Evolutionary conservation across 2,113 vertebrate genomes (phyloP).

Genomic region (Cichladusa arquata): DNA sequence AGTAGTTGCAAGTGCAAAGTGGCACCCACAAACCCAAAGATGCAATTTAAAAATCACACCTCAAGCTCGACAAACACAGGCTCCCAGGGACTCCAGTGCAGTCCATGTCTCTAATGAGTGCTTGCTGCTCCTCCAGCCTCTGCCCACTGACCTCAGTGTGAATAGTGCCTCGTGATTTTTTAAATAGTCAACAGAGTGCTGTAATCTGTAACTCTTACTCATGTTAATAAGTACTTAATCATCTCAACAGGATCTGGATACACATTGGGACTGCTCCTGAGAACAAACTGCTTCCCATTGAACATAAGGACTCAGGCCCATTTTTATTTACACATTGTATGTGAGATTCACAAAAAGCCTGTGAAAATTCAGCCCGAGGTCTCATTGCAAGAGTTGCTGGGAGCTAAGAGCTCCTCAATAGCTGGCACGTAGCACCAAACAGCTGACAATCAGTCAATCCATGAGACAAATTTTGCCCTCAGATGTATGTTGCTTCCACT

Average conservation of each 20-base stretch:
- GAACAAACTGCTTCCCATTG: constrained; percentile 22
- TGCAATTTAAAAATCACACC: constrained; percentile 10
- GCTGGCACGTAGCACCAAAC: neutral
- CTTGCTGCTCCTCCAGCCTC: neutral
- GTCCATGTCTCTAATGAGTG: neutral
- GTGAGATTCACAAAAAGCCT: constrained; percentile 23
- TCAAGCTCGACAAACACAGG: neutral
- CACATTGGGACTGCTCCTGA: neutral
- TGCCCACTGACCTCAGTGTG: neutral
- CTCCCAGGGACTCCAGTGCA: neutral
- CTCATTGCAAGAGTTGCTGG: neutral
- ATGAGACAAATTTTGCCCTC: neutral
- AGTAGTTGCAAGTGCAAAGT: neutral
- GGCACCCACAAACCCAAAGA: neutral
- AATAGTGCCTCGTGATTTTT: neutral
- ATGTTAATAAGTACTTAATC: constrained; percentile 35
- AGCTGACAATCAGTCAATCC: constrained; percentile 1
- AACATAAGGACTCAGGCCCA: neutral
- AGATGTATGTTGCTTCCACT: neutral
- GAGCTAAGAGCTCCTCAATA: neutral
- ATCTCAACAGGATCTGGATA: constrained; percentile 20
- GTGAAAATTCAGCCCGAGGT: constrained; percentile 19
- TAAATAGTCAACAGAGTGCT: constrained; percentile 1
- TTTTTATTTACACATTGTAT: constrained; percentile 38
- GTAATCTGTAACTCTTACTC: constrained; percentile 18